These are phyloP conservation scores for Anas platyrhynchos DNA, from an alignment of 2,113 vertebrate genomes.

Conservation along the genomic window DNA sequence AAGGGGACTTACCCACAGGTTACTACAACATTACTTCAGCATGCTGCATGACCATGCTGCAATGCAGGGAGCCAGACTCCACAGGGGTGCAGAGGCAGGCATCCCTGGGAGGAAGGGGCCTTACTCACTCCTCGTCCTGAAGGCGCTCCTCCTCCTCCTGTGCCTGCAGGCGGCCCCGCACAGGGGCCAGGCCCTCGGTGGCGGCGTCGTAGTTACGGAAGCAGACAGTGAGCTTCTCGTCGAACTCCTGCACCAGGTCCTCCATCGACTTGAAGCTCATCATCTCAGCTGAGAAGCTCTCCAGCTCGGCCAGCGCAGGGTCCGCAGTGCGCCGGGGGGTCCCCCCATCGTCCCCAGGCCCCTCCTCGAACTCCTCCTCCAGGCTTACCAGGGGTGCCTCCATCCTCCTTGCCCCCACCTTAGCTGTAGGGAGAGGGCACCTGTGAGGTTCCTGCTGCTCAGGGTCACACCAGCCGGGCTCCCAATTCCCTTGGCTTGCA, in stretches of 20 bases:
- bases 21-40: background rate
- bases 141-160: slow-evolving; percentile 67
- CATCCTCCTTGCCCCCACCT: background rate
- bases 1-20: background rate
- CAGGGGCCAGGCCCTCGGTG: slow-evolving; percentile 53
- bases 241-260: slow-evolving; percentile 67
- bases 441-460: background rate
- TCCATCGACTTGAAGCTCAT: slow-evolving; percentile 73
- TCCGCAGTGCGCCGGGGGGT: background rate
- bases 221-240: slow-evolving; percentile 67
- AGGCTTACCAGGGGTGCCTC: slow-evolving; percentile 64
- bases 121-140: slow-evolving; percentile 71
- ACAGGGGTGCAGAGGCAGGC: rapidly evolving
- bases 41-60: rapidly evolving
- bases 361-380: slow-evolving; percentile 68
- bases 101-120: background rate
- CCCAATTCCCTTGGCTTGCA: rapidly evolving
- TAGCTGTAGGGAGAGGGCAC: background rate
- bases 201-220: slow-evolving; percentile 66
- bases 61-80: rapidly evolving
- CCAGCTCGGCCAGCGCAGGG: slow-evolving; percentile 35
- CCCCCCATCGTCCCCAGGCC: background rate
- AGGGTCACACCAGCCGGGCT: background rate
- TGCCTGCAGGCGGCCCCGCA: slow-evolving; percentile 16
- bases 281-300: slow-evolving; percentile 63